Evolutionary conservation across 1,140 invertebrate genomes (phyloP), one percentile per base, ranked within the genome.

Genomic region (Achroia grisella): DNA sequence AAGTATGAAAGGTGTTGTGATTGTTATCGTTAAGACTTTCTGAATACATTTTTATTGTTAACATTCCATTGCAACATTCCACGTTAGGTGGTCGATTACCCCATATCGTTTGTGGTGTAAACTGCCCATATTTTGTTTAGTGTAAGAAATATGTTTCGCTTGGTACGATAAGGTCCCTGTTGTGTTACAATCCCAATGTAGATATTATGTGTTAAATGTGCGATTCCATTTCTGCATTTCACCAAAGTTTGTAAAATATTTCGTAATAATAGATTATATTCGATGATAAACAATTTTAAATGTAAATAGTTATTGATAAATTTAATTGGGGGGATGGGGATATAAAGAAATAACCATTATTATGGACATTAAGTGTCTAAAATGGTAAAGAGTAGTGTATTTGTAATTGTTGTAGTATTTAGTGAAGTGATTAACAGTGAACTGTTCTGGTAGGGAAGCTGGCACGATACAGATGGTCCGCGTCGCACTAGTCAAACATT

Each of bases 221-320:
- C 73, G 70, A 79, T 66, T 76, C 62, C 59, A 81, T 68, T 72
- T 76, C 63, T 72, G 77, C 74, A 78, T 78, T 74, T 80, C 78
- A 85, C 81, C 81, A 85, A 85, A 85, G 81, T 85, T 85, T 85
- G 81, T 85, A 85, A 81, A 82, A 81, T 84, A 84, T 75, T 75
- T 82, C 75, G 62, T 81, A 81, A 78, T 79, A 62, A 71, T 84
- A 80, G 75, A n/a, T 76, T 76, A 78, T 68, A 82, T 75, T 82
- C 71, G 70, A 72, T 67, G 52, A 74, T 80, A 73, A 76, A 80
- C 73, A 75, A 79, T 78, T 81, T 84, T 79, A 79, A 80, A 70
- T 85, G 81, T 85, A 85, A 69, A 85, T 84, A 84, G 67, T 77
- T 79, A 85, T 63, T 61, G 52, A 74, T 73, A 69, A 73, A 76